Evolutionary conservation across 2,113 vertebrate genomes (phyloP).

Genomic region (Garra rufa): DNA sequence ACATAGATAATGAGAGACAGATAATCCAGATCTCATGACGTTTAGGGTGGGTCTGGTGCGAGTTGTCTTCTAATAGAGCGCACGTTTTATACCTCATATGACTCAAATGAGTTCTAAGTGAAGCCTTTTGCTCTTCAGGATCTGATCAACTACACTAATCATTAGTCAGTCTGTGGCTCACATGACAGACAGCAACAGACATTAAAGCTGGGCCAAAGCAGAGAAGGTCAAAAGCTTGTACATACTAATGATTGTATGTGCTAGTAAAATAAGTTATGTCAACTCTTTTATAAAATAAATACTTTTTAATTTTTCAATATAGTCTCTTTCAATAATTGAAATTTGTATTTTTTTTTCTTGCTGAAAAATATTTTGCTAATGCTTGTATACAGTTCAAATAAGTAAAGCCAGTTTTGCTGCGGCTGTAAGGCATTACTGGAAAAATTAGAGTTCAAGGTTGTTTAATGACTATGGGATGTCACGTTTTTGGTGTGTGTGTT

Average conservation of each 20-base stretch:
- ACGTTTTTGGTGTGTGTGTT: constrained; percentile 10
- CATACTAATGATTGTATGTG: neutral
- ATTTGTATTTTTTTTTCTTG: neutral
- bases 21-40: constrained; percentile 24
- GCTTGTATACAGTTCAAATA: neutral
- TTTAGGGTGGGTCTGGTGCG: neutral
- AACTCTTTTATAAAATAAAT: too few species aligned
- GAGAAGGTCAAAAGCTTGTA: neutral
- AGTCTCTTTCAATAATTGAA: neutral
- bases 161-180: constrained; percentile 38
- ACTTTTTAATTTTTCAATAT: neutral
- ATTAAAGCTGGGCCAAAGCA: neutral
- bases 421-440: neutral
- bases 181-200: constrained; percentile 23
- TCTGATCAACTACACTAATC: constrained; percentile 9
- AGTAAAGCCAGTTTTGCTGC: neutral
- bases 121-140: neutral
- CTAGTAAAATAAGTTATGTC: neutral
- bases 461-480: constrained; percentile 1
- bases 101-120: constrained; percentile 37
- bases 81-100: constrained; percentile 55
- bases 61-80: constrained; percentile 32
- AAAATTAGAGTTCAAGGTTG: neutral
- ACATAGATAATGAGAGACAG: constrained; percentile 2
- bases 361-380: neutral